Percentiles rank a stretch among this genome's conserved stretches.
Conservation (phyloP, 2,797 vertebrate genomes). For the Anniella stebbinsi region DNA sequence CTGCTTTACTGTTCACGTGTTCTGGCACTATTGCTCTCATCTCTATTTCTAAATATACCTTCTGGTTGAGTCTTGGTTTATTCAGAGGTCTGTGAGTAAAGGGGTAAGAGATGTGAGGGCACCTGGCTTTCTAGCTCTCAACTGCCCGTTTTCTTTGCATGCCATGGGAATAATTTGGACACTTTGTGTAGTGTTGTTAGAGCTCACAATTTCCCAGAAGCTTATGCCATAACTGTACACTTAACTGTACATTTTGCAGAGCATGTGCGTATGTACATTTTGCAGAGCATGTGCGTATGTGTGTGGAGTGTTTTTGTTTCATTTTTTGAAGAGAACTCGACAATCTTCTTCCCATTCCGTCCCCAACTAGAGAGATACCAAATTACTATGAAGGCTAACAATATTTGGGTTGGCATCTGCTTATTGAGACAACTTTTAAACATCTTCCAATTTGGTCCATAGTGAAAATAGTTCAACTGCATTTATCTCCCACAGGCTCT, state of each 20-base stretch:
- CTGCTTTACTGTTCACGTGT: neutral
- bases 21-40: neutral
- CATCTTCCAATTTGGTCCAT: neutral
- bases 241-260: neutral
- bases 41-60: neutral
- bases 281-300: neutral
- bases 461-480: neutral
- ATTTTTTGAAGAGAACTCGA: neutral
- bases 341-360: neutral
- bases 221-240: neutral
- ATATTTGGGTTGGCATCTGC: neutral
- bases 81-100: neutral
- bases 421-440: neutral
- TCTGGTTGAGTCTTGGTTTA: neutral
- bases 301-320: neutral
- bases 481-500: neutral
- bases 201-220: neutral
- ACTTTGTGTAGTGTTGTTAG: neutral
- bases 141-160: neutral
- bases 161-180: neutral
- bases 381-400: neutral
- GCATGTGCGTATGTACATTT: neutral
- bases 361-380: too few species aligned
- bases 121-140: neutral
- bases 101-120: neutral